Conservation (phyloP, 2,113 vertebrate genomes). For the Melanerpes aurifrons region DNA sequence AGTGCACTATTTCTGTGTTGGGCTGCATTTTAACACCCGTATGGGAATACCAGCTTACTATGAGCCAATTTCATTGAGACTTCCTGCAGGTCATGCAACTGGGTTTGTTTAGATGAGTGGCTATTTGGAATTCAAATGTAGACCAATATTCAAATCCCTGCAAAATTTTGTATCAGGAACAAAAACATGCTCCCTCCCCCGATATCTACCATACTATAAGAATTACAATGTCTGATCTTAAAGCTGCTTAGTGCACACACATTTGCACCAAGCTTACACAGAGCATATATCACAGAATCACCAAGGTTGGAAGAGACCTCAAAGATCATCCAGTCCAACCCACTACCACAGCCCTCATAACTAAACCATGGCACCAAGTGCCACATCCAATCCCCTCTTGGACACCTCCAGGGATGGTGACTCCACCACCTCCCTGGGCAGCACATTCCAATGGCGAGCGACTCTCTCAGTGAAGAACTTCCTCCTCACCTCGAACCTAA, state of each 20-base stretch:
- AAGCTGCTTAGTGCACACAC: background rate
- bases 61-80: background rate
- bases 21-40: background rate
- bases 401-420: no score
- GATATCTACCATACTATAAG: background rate
- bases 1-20: background rate
- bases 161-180: background rate
- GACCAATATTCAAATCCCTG: background rate
- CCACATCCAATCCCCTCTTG: no score
- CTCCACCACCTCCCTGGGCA: no score
- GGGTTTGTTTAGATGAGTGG: background rate
- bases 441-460: no score
- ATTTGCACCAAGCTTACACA: background rate
- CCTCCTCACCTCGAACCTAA: no score
- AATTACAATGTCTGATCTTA: background rate
- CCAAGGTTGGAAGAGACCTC: no score
- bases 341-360: no score
- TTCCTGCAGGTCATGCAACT: background rate
- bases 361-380: no score
- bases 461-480: no score
- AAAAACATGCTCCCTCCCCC: background rate
- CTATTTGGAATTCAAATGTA: background rate
- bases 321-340: no score
- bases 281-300: background rate
- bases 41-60: background rate